Evolutionary conservation across 1,140 invertebrate genomes (phyloP), one percentile per base, ranked within the genome.

Genomic region (Steinernema feltiae): DNA sequence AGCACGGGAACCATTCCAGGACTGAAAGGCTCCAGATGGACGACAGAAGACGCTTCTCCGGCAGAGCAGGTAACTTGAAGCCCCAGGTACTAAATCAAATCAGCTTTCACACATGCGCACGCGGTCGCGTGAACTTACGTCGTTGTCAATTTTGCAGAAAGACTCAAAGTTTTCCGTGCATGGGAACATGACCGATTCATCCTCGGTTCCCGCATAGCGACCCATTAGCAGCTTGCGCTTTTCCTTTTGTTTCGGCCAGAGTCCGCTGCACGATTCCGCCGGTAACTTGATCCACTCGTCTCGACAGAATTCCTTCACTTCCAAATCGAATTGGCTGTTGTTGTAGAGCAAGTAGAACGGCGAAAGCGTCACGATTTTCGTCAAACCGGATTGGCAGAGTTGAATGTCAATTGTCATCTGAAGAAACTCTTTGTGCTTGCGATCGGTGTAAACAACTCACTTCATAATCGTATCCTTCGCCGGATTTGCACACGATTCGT

Each of bases 281-380:
- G 80, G 76, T 15, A 87, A 41, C 2, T 71, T 31, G 69, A 82
- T 75, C 82, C 87, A 85, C 69, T 71, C 69, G 29, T 80, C 46
- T 29, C 76, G 77, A 32, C 76, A 69, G 86, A 89, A 88, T 88
- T 96, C 94, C 82, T 92, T 91, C 79, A 93, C 90, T 84, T 94
- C 91, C 2, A 97, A 91, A 27, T 89, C 84, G 82, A 88, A 84
- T 70, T 84, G 79, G 1, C 93, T 91, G 70, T 93, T 92, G 84
- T 98, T 99, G 71, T 95, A 91, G 35, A 98, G 88, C n/a, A 96
- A 90, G 88, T 93, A 97, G 86, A 93, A 96, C 0, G 97, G 95
- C 3, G 94, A 93, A 81, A 99, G 96, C 32, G 93, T 94, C 24
- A 98, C 92, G 87, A 95, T 92, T 87, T 98, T 98, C 0, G 95